Evolutionary conservation across 2,113 vertebrate species (phyloP).

Genomic region (Phaethon lepturus): DNA sequence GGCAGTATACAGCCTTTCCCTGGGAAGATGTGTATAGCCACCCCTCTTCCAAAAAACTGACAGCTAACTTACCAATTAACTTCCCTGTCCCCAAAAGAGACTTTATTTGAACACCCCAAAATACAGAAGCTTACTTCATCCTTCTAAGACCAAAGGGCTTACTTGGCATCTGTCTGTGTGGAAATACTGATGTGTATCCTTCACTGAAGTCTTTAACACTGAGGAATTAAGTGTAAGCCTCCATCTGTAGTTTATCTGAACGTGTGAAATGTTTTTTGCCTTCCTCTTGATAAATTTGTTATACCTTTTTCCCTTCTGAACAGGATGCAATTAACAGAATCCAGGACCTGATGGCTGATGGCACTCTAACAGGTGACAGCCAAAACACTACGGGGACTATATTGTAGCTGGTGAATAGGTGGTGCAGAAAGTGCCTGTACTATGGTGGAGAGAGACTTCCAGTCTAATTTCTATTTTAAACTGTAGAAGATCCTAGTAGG

Average conservation of each 20-base stretch:
- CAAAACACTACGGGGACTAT: background rate
- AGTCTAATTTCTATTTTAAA: background rate
- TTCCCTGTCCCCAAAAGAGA: background rate
- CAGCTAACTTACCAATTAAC: background rate
- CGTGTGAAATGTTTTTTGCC: background rate
- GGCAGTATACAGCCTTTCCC: background rate
- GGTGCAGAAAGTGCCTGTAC: background rate
- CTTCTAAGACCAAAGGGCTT: background rate
- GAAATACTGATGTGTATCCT: background rate
- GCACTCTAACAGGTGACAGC: constrained; percentile 89
- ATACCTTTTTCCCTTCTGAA: background rate
- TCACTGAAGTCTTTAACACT: background rate
- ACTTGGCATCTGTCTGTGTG: background rate
- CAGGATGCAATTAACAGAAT: constrained; percentile 93
- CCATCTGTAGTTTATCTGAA: background rate
- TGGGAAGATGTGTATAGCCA: background rate
- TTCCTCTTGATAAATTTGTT: background rate
- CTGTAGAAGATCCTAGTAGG: background rate
- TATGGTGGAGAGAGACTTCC: background rate
- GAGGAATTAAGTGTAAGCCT: background rate
- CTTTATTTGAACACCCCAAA: background rate
- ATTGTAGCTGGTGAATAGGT: background rate
- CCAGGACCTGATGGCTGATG: constrained; percentile 91
- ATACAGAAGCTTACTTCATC: background rate
- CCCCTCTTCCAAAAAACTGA: background rate